A percentile compares a stretch with the other conserved stretches of the same genome.
Conservation (phyloP, 1,140 invertebrate genomes). For the Agrilus planipennis region DNA sequence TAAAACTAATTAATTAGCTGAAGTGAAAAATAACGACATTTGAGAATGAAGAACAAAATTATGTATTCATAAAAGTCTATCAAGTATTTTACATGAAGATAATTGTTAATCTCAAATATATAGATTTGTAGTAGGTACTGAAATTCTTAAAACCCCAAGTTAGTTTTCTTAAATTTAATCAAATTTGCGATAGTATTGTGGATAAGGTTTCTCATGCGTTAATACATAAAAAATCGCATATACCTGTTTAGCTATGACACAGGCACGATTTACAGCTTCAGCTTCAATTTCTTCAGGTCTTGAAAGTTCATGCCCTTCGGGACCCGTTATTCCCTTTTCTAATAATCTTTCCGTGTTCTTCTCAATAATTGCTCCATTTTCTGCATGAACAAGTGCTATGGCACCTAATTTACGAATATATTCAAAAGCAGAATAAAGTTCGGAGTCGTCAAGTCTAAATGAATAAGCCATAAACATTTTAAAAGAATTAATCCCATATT, state of each 20-base stretch:
- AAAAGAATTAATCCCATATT: conserved; percentile 91
- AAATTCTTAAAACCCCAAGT: no score
- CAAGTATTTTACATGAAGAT: no score
- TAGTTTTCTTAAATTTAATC: no score
- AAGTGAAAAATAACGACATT: no score
- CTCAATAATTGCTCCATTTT: conserved; percentile 90
- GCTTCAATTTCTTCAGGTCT: conserved; percentile 97
- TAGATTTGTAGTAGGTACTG: no score
- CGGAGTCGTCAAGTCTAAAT: conserved; percentile 86
- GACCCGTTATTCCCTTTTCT: conserved; percentile 76
- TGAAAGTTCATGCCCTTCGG: conserved; percentile 91
- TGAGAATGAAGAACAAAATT: no score
- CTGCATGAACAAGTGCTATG: conserved; percentile 87
- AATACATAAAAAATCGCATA: no score
- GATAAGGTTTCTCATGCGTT: no score
- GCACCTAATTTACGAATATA: conserved; percentile 69
- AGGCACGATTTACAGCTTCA: conserved; percentile 91
- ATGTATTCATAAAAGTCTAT: no score
- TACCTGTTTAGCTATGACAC: conserved; percentile 86
- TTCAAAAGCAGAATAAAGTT: conserved; percentile 77
- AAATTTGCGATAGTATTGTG: no score
- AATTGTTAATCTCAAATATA: no score
- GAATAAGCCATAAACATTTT: conserved; percentile 99
- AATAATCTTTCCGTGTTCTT: conserved; percentile 84
- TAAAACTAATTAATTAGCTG: no score